Conservation (phyloP, 2,888 invertebrate species). For the Plutella xylostella region DNA sequence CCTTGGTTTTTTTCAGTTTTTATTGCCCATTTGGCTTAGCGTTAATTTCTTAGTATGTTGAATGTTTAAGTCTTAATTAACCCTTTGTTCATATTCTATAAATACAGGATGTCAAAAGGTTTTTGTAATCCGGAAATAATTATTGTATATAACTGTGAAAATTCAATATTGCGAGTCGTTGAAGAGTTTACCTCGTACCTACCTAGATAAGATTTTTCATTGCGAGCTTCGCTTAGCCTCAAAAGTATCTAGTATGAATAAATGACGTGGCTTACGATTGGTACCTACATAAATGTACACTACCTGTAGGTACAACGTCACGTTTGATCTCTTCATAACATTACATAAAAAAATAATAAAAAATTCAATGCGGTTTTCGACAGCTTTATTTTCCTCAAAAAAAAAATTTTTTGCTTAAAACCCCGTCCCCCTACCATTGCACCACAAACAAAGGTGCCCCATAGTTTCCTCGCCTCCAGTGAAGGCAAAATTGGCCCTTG, state of each 20-base stretch:
- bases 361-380: not conserved
- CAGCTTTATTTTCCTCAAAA: not conserved
- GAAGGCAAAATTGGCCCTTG: constrained; percentile 60
- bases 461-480: constrained; percentile 58
- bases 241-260: no score
- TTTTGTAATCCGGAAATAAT: not conserved
- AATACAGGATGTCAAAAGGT: not conserved
- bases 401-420: no score
- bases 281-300: not conserved
- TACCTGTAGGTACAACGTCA: not conserved
- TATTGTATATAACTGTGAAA: no score
- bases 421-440: not conserved
- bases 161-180: no score
- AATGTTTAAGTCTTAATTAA: not conserved
- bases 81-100: not conserved
- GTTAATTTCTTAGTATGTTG: not conserved
- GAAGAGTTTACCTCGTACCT: no score
- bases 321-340: not conserved
- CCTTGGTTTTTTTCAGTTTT: not conserved
- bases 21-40: not conserved
- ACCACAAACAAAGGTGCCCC: no score
- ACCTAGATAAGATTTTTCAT: no score
- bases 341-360: not conserved
- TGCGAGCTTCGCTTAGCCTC: no score
- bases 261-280: no score